A percentile compares a stretch with the other conserved stretches of the same genome.
Evolutionary conservation across 2,113 vertebrate species (phyloP).

Genomic region (Oncorhynchus masou): DNA sequence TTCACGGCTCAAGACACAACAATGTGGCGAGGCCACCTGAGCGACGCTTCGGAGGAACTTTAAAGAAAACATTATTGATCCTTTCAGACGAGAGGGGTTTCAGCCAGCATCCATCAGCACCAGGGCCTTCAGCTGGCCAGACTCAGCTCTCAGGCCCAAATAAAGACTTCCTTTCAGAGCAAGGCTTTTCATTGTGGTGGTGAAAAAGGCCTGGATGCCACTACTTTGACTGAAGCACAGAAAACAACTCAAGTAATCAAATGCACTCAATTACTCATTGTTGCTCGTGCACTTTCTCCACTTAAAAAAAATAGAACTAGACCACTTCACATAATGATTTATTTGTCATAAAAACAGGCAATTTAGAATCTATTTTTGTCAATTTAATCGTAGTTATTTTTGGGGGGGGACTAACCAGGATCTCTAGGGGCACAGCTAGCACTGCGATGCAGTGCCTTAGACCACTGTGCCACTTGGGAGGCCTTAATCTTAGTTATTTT

Average conservation of each 20-base stretch:
- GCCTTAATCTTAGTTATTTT: background rate
- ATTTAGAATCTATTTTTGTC: background rate
- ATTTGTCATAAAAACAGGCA: background rate
- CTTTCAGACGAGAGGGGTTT: conserved; percentile 18
- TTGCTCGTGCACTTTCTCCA: background rate
- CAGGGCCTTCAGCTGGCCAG: conserved; percentile 2
- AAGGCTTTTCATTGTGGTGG: conserved; percentile 22
- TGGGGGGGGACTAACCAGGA: too few relatives aligned
- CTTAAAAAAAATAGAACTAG: background rate
- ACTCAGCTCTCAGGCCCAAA: background rate
- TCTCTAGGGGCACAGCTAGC: too few relatives aligned
- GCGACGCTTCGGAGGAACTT: conserved; percentile 17
- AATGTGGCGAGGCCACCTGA: conserved; percentile 22
- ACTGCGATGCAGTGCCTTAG: too few relatives aligned
- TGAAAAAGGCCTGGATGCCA: background rate
- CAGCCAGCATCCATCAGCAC: conserved; percentile 31
- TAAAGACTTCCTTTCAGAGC: conserved; percentile 15
- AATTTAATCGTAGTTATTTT: background rate
- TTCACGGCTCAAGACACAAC: conserved; percentile 35
- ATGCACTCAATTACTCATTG: background rate
- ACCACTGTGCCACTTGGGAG: too few relatives aligned
- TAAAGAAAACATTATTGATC: conserved; percentile 38
- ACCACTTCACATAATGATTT: background rate
- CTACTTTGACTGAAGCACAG: conserved; percentile 5
- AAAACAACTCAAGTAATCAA: background rate